Base-by-base conservation (phyloP, 2,888 invertebrate genomes). In the Drosophila ezoana region DNA sequence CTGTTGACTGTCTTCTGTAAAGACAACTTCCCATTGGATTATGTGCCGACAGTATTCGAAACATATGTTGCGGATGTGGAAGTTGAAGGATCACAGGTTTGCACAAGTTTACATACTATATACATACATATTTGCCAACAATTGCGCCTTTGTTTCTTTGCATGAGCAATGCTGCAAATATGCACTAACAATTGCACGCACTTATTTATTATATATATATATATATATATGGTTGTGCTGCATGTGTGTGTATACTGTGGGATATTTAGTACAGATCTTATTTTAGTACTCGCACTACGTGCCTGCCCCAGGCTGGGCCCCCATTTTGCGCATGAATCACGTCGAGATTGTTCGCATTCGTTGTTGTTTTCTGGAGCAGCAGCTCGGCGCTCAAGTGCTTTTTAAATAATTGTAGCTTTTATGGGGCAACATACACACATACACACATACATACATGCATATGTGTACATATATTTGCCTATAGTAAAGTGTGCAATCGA, bases 21-120 rank as follows among this genome's bases (percentile, higher is more conserved):
- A 94, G 98, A 99, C 93, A 98, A 98, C 93, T 99, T 99, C 94
- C 99, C 99, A 89, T 98, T 98, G 95, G 98, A 98, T 87, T 99
- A 99, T 93, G 98, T 99, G 93, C 99, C 99, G 91, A 99, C 99
- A 90, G 99, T 99, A 87, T 99, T 99, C 94, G 99, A 99, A 93
- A 99, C 99, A 93, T 99, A 99, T 95, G 99, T 99, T 91, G 99
- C 99, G 90, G 99, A 99, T 93, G 98, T 99, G 91, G 98, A 98
- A 94, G 98, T 99, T 76, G 99, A 99, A 92, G 96, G 97, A 89
- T 98, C 98, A 93, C 98, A 97, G 90, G 92, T 92, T 90, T 79
- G 87, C 41, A 2, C 33, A 48, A 20, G 20, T 20, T 20, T 5
- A 20, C 20, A 20, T 4, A 28, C 23, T 23, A 23, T 23, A 4